Evolutionary conservation across 2,113 vertebrate genomes (phyloP).

Genomic region (Junco hyemalis): DNA sequence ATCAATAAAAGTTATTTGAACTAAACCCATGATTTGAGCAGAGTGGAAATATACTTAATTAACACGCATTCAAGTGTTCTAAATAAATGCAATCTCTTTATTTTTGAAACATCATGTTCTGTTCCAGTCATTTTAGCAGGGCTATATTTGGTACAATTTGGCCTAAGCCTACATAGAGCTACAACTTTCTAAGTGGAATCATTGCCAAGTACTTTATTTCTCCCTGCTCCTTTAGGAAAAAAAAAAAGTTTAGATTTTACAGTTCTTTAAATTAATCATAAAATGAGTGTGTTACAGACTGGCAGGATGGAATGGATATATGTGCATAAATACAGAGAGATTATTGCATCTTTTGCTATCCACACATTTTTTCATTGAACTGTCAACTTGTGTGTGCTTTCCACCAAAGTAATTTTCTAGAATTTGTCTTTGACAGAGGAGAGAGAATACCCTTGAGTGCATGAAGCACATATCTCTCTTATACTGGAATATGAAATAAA

Average conservation of each 20-base stretch:
- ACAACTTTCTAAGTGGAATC: background rate
- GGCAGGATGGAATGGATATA: background rate
- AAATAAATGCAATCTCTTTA: conserved; percentile 14
- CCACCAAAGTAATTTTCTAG: background rate
- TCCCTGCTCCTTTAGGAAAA: background rate
- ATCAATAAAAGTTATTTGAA: conserved; percentile 29
- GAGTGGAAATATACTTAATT: conserved; percentile 36
- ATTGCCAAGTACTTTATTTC: conserved; percentile 24
- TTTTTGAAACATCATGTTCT: conserved; percentile 44
- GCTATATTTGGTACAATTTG: conserved; percentile 17
- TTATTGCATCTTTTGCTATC: background rate
- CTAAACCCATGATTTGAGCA: background rate
- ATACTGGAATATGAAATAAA: background rate
- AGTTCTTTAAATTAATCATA: conserved; percentile 6
- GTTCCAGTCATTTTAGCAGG: background rate
- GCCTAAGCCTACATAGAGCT: background rate
- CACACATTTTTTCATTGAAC: background rate
- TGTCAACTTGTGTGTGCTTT: background rate
- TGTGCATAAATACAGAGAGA: background rate
- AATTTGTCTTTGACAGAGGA: background rate
- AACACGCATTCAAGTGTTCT: background rate
- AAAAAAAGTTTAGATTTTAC: background rate
- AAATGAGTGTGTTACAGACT: background rate
- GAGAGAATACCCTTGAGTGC: background rate
- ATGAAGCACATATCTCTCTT: background rate